Evolutionary conservation across 2,797 vertebrate genomes (phyloP).

Genomic region (Periophthalmus magnuspinnatus): DNA sequence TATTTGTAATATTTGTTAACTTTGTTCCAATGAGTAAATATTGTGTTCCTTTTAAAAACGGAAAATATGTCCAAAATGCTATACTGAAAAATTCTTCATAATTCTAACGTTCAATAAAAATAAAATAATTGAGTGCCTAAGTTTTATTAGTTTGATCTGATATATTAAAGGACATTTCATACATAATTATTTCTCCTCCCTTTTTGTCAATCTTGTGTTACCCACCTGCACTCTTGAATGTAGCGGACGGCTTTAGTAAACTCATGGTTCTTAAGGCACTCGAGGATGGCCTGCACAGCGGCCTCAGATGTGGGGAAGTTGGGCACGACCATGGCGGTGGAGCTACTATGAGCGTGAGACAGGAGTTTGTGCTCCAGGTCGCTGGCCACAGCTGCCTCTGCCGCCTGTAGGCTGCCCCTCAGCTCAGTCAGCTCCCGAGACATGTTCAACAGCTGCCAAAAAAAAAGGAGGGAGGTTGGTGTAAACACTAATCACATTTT

Average conservation of each 20-base stretch:
- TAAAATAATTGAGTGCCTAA: too few species aligned
- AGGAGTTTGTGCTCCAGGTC: slow-evolving; percentile 81
- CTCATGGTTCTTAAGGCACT: slow-evolving; percentile 93
- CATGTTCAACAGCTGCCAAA: slow-evolving; percentile 91
- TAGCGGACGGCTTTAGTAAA: slow-evolving; percentile 90
- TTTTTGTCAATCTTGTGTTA: neutral
- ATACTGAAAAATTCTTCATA: too few species aligned
- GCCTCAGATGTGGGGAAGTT: slow-evolving; percentile 88
- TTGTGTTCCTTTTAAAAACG: too few species aligned
- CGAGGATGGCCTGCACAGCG: slow-evolving; percentile 94
- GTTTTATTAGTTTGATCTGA: neutral
- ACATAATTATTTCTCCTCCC: neutral
- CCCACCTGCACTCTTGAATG: slow-evolving; percentile 95
- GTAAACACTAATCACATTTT: neutral
- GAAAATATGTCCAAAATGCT: too few species aligned
- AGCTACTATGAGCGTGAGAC: slow-evolving; percentile 70
- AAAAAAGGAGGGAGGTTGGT: neutral
- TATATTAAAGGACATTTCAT: neutral
- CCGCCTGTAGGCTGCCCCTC: slow-evolving; percentile 89
- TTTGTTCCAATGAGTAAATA: neutral
- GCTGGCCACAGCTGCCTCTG: slow-evolving; percentile 84
- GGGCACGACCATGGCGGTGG: slow-evolving; percentile 75
- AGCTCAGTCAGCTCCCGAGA: slow-evolving; percentile 93
- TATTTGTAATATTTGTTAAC: neutral
- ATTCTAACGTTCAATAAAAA: too few species aligned